phyloP scores from a whole-genome alignment of 1,140 invertebrate species.

The Coenobita brevimanus region DNA sequence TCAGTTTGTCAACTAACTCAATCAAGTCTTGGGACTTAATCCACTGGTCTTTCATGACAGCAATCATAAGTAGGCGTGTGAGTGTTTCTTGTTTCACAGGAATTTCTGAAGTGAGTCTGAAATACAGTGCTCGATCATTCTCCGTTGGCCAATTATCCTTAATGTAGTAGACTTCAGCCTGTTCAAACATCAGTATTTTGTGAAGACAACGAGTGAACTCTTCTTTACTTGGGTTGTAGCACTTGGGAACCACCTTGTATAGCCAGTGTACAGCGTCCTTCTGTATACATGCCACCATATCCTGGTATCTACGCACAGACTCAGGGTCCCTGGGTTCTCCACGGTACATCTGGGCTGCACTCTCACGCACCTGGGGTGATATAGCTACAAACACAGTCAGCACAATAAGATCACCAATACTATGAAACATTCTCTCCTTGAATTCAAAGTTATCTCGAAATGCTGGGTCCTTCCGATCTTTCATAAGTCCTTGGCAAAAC shows the following conservation, averaged over 20 bases:
- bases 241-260: conserved; percentile 83
- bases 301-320: conserved; percentile 74
- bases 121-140: conserved; percentile 84
- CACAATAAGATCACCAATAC: conserved; percentile 88
- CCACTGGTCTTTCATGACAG: conserved; percentile 81
- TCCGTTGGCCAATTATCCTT: conserved; percentile 96
- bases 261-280: conserved; percentile 89
- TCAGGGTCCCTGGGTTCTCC: conserved; percentile 62
- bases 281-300: conserved; percentile 85
- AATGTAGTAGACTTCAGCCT: conserved; percentile 89
- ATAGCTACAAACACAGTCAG: conserved; percentile 88
- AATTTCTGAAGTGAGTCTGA: conserved; percentile 89
- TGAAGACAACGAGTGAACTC: conserved; percentile 82
- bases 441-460: conserved; percentile 79
- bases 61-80: conserved; percentile 86
- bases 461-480: conserved; percentile 77
- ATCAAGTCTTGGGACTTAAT: conserved; percentile 86
- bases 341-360: conserved; percentile 72
- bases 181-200: conserved; percentile 78
- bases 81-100: conserved; percentile 89
- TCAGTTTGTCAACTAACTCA: conserved; percentile 88
- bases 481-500: conserved; percentile 82
- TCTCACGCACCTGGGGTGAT: conserved; percentile 84
- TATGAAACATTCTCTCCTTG: conserved; percentile 87
- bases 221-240: conserved; percentile 82